Base-by-base conservation (phyloP, 2,797 vertebrate genomes). In the Anolis apletophallus region DNA sequence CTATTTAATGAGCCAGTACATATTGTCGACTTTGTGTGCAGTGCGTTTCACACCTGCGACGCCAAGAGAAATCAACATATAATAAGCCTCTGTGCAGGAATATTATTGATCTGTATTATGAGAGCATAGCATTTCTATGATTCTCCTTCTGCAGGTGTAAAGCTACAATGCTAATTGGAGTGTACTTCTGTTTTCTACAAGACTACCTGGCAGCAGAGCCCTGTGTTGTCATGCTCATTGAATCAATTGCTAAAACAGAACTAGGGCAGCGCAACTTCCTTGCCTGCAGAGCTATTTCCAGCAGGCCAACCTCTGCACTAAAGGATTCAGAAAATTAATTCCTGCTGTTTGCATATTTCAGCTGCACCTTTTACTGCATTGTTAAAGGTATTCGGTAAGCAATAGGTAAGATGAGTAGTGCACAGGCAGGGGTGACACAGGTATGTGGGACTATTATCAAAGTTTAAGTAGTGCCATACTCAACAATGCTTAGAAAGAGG, bases 41-140 rank as follows among this genome's bases (percentile, higher is more conserved):
- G 12, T 54, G 34, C 72, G 85, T n/a, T 67, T 76, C 75, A 87
- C 61, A 69, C 14, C 61, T 88, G 40, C 80, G 88, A 64, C 72
- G 46, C 5, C 59, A 14, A 2, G 69, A 87, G 87, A 73, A 91
- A 34, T 50, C 16, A 77, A 17, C 0, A 0, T 69, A 29, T 17
- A 19, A 67, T n/a, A 3, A 59, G 75, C 59, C 13, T 79, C 55
- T 32, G n/a, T 6, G 0, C 10, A 80, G 46, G 54, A 52, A 72
- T 0, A 1, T 34, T 59, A 59, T 23, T 52, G 57, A 80, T 78
- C 68, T 72, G 7, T 4, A 19, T 46, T 61, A 69, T 54, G 46
- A 59, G 0, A 59, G 0, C 13, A 16, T 71, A 59, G 78, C 46
- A 82, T 82, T 72, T 64, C 74, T 55, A 19, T 29, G 32, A 81